Percentiles rank a stretch among this genome's conserved stretches.
phyloP scores from a whole-genome alignment of 2,888 invertebrate genomes.

The Argyra leucocephala region DNA sequence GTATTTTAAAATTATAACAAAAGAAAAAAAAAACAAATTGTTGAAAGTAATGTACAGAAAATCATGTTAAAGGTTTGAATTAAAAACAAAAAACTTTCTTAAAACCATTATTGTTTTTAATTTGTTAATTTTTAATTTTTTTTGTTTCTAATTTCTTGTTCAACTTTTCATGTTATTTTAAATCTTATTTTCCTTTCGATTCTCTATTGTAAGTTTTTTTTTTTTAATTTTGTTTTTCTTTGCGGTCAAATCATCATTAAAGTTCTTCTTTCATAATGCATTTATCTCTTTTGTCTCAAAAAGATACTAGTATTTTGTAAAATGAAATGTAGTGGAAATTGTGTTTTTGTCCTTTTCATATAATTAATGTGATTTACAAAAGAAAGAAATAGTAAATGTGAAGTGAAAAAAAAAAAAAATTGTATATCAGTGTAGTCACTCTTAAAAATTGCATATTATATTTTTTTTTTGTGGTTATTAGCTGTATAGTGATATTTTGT shows the following conservation, averaged over 20 bases:
- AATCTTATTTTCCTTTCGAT: too few relatives aligned
- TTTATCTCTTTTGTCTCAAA: neutral
- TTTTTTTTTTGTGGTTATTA: too few relatives aligned
- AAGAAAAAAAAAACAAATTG: too few relatives aligned
- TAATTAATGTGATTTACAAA: neutral
- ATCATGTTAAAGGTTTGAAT: too few relatives aligned
- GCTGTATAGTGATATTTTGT: too few relatives aligned
- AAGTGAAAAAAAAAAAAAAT: too few relatives aligned
- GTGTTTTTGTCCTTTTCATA: neutral
- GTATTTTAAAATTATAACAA: too few relatives aligned
- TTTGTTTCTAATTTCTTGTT: too few relatives aligned
- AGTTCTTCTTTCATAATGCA: neutral
- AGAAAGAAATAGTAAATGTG: neutral
- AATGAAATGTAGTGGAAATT: slow-evolving; percentile 1
- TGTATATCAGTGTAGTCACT: too few relatives aligned
- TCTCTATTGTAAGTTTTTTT: neutral
- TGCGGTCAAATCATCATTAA: slow-evolving; percentile 1
- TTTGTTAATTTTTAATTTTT: neutral
- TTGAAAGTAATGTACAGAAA: too few relatives aligned
- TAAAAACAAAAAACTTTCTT: neutral
- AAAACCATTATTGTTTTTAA: neutral
- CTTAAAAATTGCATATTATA: too few relatives aligned
- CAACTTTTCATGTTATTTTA: too few relatives aligned
- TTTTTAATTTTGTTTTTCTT: neutral
- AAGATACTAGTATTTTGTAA: neutral